Conservation (phyloP, 2,797 vertebrate species). For the Lagorchestes hirsutus region DNA sequence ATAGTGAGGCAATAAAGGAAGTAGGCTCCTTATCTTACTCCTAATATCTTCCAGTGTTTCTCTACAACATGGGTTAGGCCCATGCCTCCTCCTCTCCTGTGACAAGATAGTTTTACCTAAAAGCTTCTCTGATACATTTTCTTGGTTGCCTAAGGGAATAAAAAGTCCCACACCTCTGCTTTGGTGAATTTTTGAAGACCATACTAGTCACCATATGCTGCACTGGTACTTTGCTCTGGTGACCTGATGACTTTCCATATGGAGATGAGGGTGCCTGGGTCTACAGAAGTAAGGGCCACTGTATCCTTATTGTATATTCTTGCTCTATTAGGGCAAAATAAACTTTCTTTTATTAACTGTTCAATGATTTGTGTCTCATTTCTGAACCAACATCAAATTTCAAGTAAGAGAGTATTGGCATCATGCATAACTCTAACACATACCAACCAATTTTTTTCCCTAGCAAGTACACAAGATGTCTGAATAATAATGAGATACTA, state of each 20-base stretch:
- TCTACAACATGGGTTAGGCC: neutral
- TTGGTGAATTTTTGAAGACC: too few relatives aligned
- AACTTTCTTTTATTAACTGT: neutral
- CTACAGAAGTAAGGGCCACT: neutral
- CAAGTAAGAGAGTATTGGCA: neutral
- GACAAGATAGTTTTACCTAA: neutral
- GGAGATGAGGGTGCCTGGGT: neutral
- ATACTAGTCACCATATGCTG: neutral
- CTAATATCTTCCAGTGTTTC: neutral
- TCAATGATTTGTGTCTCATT: neutral
- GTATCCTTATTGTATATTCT: neutral
- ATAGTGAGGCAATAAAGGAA: conserved; percentile 1
- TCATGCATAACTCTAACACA: neutral
- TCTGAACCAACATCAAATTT: neutral
- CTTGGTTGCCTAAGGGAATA: too few relatives aligned
- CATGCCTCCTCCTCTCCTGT: neutral
- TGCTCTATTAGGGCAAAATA: neutral
- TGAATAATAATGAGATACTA: conserved; percentile 20
- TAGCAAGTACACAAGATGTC: conserved; percentile 25
- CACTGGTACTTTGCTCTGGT: neutral
- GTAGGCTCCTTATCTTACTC: neutral
- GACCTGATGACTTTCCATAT: neutral
- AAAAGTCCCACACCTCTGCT: too few relatives aligned
- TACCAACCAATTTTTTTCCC: neutral
- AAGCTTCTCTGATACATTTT: too few relatives aligned